Evolutionary conservation across 2,113 vertebrate species (phyloP).

Genomic region (Neotoma lepida): DNA sequence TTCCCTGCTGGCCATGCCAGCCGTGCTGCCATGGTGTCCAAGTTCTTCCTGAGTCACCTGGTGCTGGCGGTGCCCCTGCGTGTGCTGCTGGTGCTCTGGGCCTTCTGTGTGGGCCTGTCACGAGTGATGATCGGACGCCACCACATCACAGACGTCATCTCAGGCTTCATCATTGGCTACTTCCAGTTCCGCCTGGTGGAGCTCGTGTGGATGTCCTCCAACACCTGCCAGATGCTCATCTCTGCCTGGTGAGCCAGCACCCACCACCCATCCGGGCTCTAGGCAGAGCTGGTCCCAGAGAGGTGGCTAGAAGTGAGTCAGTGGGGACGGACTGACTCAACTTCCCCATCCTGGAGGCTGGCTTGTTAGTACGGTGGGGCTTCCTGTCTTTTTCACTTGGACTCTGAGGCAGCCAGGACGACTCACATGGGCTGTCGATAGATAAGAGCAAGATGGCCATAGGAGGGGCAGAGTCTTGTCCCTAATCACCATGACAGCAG

Average conservation of each 20-base stretch:
- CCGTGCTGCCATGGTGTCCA: conserved; percentile 95
- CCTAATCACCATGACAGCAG: background rate
- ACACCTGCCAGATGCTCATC: conserved; percentile 95
- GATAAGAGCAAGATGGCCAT: background rate
- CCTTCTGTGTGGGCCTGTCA: conserved; percentile 93
- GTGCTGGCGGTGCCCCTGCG: conserved; percentile 96
- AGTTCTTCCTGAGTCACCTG: conserved; percentile 97
- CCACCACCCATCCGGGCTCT: background rate
- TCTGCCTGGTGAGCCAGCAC: conserved; percentile 87
- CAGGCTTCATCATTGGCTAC: conserved; percentile 93
- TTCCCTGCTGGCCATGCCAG: conserved; percentile 96
- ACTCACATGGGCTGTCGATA: background rate
- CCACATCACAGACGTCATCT: conserved; percentile 94
- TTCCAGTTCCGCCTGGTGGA: conserved; percentile 96
- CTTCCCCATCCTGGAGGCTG: background rate
- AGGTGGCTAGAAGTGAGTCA: background rate
- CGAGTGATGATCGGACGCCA: conserved; percentile 94
- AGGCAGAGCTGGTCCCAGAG: rapidly evolving
- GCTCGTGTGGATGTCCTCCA: conserved; percentile 95
- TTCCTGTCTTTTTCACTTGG: background rate
- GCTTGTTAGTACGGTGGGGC: rapidly evolving
- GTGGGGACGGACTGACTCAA: background rate
- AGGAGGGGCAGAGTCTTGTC: background rate
- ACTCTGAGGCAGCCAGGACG: background rate
- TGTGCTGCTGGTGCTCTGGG: conserved; percentile 95